Conservation (phyloP, 2,888 invertebrate genomes). For the Onthophagus sagittarius region DNA sequence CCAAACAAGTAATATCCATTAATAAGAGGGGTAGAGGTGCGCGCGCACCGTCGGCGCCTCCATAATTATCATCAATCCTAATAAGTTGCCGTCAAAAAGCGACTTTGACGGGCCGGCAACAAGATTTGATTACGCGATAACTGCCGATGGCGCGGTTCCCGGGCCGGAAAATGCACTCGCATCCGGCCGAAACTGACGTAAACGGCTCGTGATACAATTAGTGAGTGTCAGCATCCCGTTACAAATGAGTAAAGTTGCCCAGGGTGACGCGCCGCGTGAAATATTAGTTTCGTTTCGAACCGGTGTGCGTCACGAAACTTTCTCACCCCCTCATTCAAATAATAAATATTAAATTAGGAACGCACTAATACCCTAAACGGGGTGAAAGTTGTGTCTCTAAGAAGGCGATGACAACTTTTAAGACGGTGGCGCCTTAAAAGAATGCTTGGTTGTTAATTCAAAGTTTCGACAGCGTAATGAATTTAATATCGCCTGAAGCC, state of each 20-base stretch:
- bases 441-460: background rate
- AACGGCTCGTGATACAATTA: slow-evolving; percentile 24
- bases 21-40: slow-evolving; percentile 27
- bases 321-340: background rate
- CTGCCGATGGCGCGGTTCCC: slow-evolving; percentile 3
- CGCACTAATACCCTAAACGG: too few species aligned
- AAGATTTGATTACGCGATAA: slow-evolving; percentile 24
- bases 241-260: slow-evolving; percentile 28
- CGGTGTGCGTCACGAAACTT: slow-evolving; percentile 1
- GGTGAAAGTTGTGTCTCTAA: too few species aligned
- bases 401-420: too few species aligned
- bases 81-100: slow-evolving; percentile 29
- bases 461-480: background rate
- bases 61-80: slow-evolving; percentile 34
- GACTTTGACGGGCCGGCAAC: slow-evolving; percentile 32
- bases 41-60: slow-evolving; percentile 21
- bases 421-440: background rate
- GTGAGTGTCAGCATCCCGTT: slow-evolving; percentile 25
- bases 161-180: slow-evolving; percentile 19
- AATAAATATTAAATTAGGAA: too few species aligned
- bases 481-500: background rate
- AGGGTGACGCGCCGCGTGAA: slow-evolving; percentile 18
- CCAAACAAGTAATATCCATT: slow-evolving; percentile 28
- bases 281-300: background rate
- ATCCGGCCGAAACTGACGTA: slow-evolving; percentile 17